Evolutionary conservation across 2,797 vertebrate species (phyloP).

Genomic region (Sebastes cheni): DNA sequence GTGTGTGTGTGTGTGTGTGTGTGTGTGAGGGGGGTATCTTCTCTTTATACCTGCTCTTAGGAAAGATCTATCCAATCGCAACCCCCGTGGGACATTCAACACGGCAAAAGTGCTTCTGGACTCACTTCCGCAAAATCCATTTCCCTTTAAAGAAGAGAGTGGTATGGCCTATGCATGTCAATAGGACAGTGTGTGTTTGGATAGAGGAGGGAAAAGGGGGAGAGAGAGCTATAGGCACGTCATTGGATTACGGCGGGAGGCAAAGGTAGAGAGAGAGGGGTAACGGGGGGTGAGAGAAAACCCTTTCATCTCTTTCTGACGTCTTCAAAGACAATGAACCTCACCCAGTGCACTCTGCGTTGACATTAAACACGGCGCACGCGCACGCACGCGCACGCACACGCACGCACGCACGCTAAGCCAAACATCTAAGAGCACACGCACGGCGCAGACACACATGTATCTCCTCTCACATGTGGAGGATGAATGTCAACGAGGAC

Average conservation of each 20-base stretch:
- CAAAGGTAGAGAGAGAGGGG: slow-evolving; percentile 49
- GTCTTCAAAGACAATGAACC: slow-evolving; percentile 83
- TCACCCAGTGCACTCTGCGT: slow-evolving; percentile 61
- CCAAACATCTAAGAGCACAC: slow-evolving; percentile 52
- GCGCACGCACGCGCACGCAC: slow-evolving; percentile 5
- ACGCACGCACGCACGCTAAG: slow-evolving; percentile 15
- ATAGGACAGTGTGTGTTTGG: slow-evolving; percentile 55
- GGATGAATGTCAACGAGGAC: slow-evolving; percentile 58
- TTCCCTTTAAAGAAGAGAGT: slow-evolving; percentile 68
- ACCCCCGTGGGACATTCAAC: slow-evolving; percentile 60
- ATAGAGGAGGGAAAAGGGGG: slow-evolving; percentile 20
- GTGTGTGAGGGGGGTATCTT: neutral
- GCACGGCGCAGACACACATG: slow-evolving; percentile 5
- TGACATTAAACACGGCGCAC: slow-evolving; percentile 69
- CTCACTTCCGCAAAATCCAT: slow-evolving; percentile 72
- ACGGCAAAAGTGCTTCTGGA: slow-evolving; percentile 64
- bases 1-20: neutral
- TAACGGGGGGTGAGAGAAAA: slow-evolving; percentile 54
- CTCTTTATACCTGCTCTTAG: slow-evolving; percentile 46
- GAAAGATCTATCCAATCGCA: slow-evolving; percentile 46
- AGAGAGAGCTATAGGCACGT: slow-evolving; percentile 15
- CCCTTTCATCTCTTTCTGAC: slow-evolving; percentile 80
- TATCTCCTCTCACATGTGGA: slow-evolving; percentile 17
- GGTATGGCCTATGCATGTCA: slow-evolving; percentile 65
- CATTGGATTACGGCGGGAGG: slow-evolving; percentile 53